Conservation (phyloP, 1,140 invertebrate species). For the Bombus waltoni region DNA sequence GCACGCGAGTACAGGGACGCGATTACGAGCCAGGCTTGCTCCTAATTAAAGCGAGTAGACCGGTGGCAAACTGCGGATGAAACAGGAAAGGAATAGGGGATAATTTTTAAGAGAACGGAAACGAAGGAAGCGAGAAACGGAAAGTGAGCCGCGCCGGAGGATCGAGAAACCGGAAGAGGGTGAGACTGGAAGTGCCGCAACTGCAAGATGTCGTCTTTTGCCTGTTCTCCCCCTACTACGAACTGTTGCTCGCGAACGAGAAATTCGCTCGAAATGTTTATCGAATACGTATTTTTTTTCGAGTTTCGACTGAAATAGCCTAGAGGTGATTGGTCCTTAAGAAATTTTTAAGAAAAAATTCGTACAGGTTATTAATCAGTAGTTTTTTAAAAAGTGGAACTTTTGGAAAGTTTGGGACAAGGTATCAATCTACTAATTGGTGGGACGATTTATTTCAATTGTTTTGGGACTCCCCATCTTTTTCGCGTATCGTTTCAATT, state of each 20-base stretch:
- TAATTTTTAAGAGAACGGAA: conserved; percentile 40
- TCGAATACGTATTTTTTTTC: too few relatives aligned
- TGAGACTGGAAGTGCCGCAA: neutral
- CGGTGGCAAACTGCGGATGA: neutral
- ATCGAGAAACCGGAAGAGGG: conserved; percentile 4
- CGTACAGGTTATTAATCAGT: too few relatives aligned
- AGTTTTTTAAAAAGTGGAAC: too few relatives aligned
- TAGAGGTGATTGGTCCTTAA: neutral
- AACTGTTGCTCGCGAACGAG: conserved; percentile 24
- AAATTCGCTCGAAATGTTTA: neutral
- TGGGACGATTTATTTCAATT: too few relatives aligned
- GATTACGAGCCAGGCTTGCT: conserved; percentile 13
- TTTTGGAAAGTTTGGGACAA: too few relatives aligned
- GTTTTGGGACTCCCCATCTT: too few relatives aligned
- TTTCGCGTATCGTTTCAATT: too few relatives aligned
- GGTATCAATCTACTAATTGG: too few relatives aligned
- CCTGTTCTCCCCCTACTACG: neutral
- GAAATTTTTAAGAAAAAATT: too few relatives aligned
- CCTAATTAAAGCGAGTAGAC: conserved; percentile 30
- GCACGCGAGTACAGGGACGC: conserved; percentile 5
- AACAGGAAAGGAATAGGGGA: neutral
- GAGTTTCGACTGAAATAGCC: neutral
- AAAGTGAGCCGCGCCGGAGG: neutral
- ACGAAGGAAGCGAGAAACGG: conserved; percentile 31
- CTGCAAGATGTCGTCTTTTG: conserved; percentile 33